Evolutionary conservation across 2,888 invertebrate species (phyloP), one percentile per base, ranked within the genome.

Genomic region (Drosophila subquinaria): DNA sequence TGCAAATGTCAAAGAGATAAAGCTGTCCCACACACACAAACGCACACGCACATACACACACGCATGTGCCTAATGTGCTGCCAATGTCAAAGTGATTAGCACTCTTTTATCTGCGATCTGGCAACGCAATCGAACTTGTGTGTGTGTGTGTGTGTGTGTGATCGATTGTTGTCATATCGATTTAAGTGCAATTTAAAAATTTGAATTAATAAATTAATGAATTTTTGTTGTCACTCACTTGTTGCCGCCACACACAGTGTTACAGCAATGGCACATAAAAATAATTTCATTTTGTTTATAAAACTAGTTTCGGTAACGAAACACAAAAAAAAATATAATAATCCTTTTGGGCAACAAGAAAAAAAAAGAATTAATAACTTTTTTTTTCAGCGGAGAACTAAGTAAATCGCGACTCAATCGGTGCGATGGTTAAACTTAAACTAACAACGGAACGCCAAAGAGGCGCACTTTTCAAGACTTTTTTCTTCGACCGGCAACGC

Each of bases 391-490:
- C 79, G 66, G 38, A 56, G 66, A 82, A 70, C 66, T n/a, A 43
- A 11, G 30, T 74, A 51, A 69, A 77, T 69, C 74, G 75, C 88
- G 82, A 88, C 91, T 88, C 81, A 81, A 77, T 51, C 89, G 82
- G 82, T 88, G 87, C 91, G 91, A 87, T 91, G 90, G 92, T 88
- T 92, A 89, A 90, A 91, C 91, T 91, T 91, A 90, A 92, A 93
- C 93, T 93, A 92, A 92, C 87, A 88, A 73, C 74, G 81, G 79
- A 89, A 84, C 82, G 82, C 65, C 87, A 81, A 81, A 83, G 86
- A 90, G 90, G 90, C 90, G 89, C 91, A 92, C 93, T 93, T 93
- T 93, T 93, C 92, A 93, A 92, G 92, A 92, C 92, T 93, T 92
- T 89, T 27, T 27, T 27, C 27, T 27, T 88, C 68, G 52, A 73